Evolutionary conservation across 2,113 vertebrate species (phyloP), one percentile per base, ranked within the genome.

Genomic region (Phycodurus eques): DNA sequence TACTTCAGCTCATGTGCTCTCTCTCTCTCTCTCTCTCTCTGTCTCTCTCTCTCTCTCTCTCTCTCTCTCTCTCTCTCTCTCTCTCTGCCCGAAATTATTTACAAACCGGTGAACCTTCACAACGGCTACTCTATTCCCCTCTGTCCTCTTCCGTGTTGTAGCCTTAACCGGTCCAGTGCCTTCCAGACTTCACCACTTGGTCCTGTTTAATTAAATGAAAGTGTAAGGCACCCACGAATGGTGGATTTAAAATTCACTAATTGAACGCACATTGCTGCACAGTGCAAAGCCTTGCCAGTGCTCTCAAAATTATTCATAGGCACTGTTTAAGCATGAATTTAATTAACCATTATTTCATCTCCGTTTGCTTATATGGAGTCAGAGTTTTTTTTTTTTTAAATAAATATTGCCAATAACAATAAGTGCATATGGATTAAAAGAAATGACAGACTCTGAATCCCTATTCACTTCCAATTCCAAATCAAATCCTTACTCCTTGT

Each of bases 1-100:
- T 90, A 90, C 79, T 92, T 89, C 86, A 88, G 80, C 87, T 81
- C 71, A 13, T 81, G 44, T 81, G 81, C 81, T 54, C 79, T 68
- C 76, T 73, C 77, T 72, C 78, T 84, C 68, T 53, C 8, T 81
- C 42, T 71, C 80, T 84, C 75, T 78, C 42, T 57, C 17, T 17
- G 1, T 51, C 49, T 19, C 15, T 51, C 1, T 8, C 20, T 54
- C 51, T 76, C 78, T 67, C 78, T 72, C 77, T 54, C 51, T 77
- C 78, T 67, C 78, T 72, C 77, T 84, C 72, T 53, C 77, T 77
- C 46, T 14, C 78, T 71, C 78, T 84, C 73, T 56, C 9, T 81
- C 46, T 72, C 81, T 84, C 78, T 76, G 47, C 67, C 81, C 68
- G 44, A 59, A 67, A 81, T 88, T 88, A 83, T 69, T 81, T 59